Base-by-base conservation (phyloP, 2,888 invertebrate genomes). In the Erebia palarica region DNA sequence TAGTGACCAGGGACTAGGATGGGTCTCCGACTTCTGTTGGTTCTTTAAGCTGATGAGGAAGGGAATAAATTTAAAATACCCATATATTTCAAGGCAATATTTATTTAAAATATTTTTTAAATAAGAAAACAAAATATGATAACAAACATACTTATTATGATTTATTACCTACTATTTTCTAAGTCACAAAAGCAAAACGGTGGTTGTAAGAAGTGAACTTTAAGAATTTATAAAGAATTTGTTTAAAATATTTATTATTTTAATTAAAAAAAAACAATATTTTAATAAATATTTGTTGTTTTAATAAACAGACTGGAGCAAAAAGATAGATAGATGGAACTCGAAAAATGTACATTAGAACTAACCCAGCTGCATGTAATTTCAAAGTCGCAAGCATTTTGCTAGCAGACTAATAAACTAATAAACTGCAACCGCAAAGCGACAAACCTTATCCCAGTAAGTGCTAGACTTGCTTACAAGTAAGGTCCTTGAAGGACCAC, bases 91-190 rank as follows among this genome's bases (percentile, higher is more conserved):
- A 73, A 71, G 69, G 69, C 69, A 74, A 72, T 73, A 69, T 75
- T 73, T 75, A 73, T 75, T 75, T 73, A 63, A 73, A 73, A 71
- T 89, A 86, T 87, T 86, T 86, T 84, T 85, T 86, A 87, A 87
- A 86, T 84, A 85, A 86, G 86, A 84, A 88, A 88, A 75, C 72
- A 71, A 89, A 89, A 88, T 87, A 87, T 90, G 88, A 88, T 89
- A 92, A 92, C 91, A 90, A 92, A 90, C 86, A 87, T 89, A 86
- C 85, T 85, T 27, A 27, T 36, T 36, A 87, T 84, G 16, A 21
- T 58, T 58, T 27, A 21, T 83, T 84, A 86, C 49, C 1, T 3
- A 63, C 49, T 49, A 63, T 63, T 85, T 83, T 84, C 90, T 88
- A 91, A 90, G 90, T 89, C 89, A 90, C 91, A 88, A 85, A 84